phyloP scores from a whole-genome alignment of 2,888 invertebrate genomes.

The Rhagonycha lutea region DNA sequence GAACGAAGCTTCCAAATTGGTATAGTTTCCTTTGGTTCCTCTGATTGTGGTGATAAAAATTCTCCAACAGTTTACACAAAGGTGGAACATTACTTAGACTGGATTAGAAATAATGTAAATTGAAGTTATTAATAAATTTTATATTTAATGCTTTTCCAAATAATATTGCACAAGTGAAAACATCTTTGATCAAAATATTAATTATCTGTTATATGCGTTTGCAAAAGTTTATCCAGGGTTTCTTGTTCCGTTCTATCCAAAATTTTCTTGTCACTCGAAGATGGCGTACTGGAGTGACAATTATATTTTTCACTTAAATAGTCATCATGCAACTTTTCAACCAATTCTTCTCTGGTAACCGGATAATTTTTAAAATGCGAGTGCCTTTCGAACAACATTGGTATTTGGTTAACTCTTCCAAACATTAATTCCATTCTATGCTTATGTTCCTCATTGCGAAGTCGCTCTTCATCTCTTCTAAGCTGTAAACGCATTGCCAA shows the following conservation, averaged over 20 bases:
- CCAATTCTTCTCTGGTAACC: conserved; percentile 46
- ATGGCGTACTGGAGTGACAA: conserved; percentile 5
- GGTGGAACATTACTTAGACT: conserved; percentile 52
- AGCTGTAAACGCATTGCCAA: conserved; percentile 69
- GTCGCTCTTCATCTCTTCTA: conserved; percentile 69
- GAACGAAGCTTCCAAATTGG: conserved; percentile 52
- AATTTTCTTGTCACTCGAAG: conserved; percentile 2
- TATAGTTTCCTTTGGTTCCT: conserved; percentile 54
- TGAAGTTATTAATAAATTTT: not conserved
- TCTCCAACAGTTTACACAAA: conserved; percentile 56
- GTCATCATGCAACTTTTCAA: conserved; percentile 43
- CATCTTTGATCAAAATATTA: not conserved
- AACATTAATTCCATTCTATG: conserved; percentile 76
- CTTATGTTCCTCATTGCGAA: conserved; percentile 68
- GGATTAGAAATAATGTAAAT: conserved; percentile 52
- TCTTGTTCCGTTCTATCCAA: not conserved
- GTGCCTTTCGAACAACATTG: conserved; percentile 71
- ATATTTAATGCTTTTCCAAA: not conserved
- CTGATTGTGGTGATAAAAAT: conserved; percentile 50
- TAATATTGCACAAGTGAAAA: not conserved
- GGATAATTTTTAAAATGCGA: conserved; percentile 59
- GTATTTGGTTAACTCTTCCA: conserved; percentile 70
- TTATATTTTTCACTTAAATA: conserved; percentile 24
- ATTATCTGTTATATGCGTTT: conserved; percentile 8
- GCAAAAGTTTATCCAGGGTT: conserved; percentile 7